Base-by-base conservation (phyloP, 1,140 invertebrate species). In the Drosophila funebris region DNA sequence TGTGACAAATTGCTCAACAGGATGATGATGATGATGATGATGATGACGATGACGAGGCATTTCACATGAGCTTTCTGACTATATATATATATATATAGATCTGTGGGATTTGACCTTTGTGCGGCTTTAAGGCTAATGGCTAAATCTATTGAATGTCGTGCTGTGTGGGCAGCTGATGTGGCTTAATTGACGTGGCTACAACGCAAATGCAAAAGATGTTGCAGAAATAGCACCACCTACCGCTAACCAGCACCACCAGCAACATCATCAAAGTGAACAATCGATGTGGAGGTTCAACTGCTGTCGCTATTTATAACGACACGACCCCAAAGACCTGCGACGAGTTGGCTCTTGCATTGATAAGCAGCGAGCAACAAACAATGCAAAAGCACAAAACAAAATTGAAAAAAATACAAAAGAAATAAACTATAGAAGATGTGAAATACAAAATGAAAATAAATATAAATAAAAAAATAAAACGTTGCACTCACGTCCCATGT, bases 71-170 rank as follows among this genome's bases (percentile, higher is more conserved):
- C 22, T 39, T 37, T 69, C 41, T 29, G 50, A 53, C 73, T 85
- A 85, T 75, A 81, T 61, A 82, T 78, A 85, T 61, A 81, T 85
- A 85, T 75, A 81, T 61, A 82, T 78, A 85, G 64, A 81, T 54
- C 69, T 62, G 62, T 73, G 56, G 57, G 63, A 67, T 60, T 60
- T 85, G 74, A 85, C 82, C 81, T 85, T 85, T 67, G 46, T 58
- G 54, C 69, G 37, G 54, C 44, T 57, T 58, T 46, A 57, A 66
- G 43, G 68, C 68, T 66, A 57, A 43, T 57, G 36, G 68, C 61
- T 24, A 63, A 63, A 62, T 14, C 31, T 57, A 64, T 53, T 67
- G 53, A 24, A 14, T 20, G 41, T 11, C 37, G 41, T n/a, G 48
- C 9, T 29, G 31, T 56, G 62, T 67, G 43, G 36, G 54, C 33